phyloP scores from a whole-genome alignment of 2,113 vertebrate genomes.

The Elanoides forficatus region DNA sequence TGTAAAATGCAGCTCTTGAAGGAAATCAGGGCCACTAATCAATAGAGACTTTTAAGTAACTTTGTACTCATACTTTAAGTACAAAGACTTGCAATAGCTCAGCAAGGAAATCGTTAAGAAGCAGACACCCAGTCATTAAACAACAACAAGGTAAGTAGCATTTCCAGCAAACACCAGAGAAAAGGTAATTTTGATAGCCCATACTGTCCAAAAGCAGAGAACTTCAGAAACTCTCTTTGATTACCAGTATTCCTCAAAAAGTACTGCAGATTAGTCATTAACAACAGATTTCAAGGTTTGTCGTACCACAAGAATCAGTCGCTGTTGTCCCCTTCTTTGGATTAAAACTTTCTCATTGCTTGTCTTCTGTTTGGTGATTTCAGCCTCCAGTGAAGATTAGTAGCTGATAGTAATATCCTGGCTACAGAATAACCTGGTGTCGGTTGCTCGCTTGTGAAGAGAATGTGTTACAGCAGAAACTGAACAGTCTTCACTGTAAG shows the following conservation, averaged over 20 bases:
- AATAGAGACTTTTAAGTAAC: neutral
- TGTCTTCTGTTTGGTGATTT: neutral
- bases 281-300: neutral
- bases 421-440: neutral
- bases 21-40: neutral
- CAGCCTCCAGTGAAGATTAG: neutral
- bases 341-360: neutral
- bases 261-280: neutral
- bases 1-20: neutral
- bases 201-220: neutral
- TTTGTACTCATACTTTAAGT: neutral
- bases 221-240: neutral
- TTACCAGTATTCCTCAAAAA: neutral
- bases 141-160: neutral
- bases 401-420: neutral
- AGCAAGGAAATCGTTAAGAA: neutral
- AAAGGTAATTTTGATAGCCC: neutral
- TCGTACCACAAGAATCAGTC: neutral
- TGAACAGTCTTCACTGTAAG: neutral
- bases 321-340: neutral
- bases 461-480: neutral
- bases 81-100: neutral
- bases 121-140: neutral
- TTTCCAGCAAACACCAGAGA: neutral
- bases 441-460: neutral